Percentiles rank a stretch among this genome's conserved stretches.
Evolutionary conservation across 1,140 invertebrate genomes (phyloP).

Genomic region (Zaprionus kolodkinae): DNA sequence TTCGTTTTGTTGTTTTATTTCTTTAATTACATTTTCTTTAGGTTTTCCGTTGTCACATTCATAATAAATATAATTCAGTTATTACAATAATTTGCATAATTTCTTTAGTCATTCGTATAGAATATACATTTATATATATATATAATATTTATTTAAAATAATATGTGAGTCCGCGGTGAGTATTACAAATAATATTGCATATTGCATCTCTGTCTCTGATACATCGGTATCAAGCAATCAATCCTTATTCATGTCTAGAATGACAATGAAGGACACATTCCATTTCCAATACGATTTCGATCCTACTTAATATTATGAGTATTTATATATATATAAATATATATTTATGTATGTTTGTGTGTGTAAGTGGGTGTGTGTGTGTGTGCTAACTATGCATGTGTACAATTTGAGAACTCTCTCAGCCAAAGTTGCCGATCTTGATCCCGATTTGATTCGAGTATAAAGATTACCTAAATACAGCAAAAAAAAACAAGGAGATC

Average conservation of each 20-base stretch:
- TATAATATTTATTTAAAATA: constrained; percentile 17
- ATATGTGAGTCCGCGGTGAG: constrained; percentile 45
- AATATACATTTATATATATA: constrained; percentile 13
- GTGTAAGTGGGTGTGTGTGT: constrained; percentile 9
- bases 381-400: constrained; percentile 27
- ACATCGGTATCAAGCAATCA: constrained; percentile 10
- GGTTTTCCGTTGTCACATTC: constrained; percentile 36
- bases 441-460: constrained; percentile 15
- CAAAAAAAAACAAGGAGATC: constrained; percentile 32
- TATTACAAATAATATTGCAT: constrained; percentile 67
- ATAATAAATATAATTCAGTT: constrained; percentile 67
- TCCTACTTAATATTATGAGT: constrained; percentile 37
- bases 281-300: constrained; percentile 25
- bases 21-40: constrained; percentile 56
- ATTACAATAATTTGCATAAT: constrained; percentile 60
- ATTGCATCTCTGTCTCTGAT: constrained; percentile 23
- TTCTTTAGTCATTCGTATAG: constrained; percentile 24
- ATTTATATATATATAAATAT: not conserved
- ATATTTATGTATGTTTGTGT: constrained; percentile 2
- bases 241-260: constrained; percentile 34
- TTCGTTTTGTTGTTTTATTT: constrained; percentile 2
- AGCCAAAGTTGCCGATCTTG: constrained; percentile 31
- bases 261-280: constrained; percentile 19
- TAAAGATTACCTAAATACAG: constrained; percentile 21
- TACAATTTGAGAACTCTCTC: constrained; percentile 35